Percentiles rank a stretch among this genome's conserved stretches.
These are phyloP conservation scores for Mimumesa dahlbomi DNA, from an alignment of 2,888 invertebrate genomes.

Conservation along the genomic window DNA sequence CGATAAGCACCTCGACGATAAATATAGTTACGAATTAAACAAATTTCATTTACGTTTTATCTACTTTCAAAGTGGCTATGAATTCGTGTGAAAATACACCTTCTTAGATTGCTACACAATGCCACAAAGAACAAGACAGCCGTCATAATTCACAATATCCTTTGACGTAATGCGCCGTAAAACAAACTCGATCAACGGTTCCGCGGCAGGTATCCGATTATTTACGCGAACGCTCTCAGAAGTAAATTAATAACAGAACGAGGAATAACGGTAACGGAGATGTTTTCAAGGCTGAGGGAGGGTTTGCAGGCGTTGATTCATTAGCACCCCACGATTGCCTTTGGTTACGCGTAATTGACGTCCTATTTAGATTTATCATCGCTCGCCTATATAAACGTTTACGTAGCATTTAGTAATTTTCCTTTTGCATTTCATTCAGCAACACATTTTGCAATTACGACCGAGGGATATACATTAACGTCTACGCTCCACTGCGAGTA, in stretches of 20 bases:
- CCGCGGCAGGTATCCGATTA: constrained; percentile 18
- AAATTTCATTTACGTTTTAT: no score
- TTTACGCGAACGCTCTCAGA: constrained; percentile 27
- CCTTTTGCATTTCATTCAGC: background rate
- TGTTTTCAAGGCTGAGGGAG: constrained; percentile 22
- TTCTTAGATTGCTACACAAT: no score
- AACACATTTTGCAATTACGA: no score
- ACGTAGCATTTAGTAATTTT: background rate
- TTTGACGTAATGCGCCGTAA: constrained; percentile 6
- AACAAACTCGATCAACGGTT: constrained; percentile 5
- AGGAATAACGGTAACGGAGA: constrained; percentile 21
- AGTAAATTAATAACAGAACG: constrained; percentile 34
- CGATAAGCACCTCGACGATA: no score
- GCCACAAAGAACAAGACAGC: no score
- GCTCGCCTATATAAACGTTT: background rate
- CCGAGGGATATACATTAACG: background rate
- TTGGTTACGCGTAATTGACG: constrained; percentile 31
- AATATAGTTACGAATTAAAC: no score
- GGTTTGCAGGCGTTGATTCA: constrained; percentile 9
- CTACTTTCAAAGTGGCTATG: no score
- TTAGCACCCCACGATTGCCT: constrained; percentile 11
- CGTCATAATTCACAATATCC: background rate
- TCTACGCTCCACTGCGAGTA: background rate
- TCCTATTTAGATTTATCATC: constrained; percentile 30
- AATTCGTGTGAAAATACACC: no score